These are phyloP conservation scores for Pipa parva DNA, from an alignment of 2,113 vertebrate species.

Conservation along the genomic window DNA sequence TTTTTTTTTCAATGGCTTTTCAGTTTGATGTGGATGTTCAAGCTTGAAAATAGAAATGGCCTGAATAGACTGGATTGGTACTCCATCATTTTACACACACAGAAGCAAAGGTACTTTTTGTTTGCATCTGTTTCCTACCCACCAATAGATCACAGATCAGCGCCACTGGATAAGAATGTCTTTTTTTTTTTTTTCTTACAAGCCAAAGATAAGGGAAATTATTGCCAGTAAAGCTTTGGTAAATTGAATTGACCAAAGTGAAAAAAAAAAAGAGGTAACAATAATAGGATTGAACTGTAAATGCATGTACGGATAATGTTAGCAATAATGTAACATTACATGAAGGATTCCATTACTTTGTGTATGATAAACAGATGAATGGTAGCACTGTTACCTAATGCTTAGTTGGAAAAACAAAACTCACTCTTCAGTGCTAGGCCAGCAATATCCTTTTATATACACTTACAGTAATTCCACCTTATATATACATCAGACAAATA, in stretches of 20 bases:
- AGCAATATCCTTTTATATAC: no score
- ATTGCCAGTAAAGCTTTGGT: neutral
- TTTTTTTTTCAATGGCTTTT: slow-evolving; percentile 23
- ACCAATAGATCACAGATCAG: neutral
- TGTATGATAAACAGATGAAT: no score
- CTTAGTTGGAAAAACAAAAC: no score
- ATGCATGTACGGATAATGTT: no score
- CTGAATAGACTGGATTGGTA: neutral
- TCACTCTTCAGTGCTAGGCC: no score
- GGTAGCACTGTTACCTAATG: no score
- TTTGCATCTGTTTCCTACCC: neutral
- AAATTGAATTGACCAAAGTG: neutral
- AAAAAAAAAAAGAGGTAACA: neutral
- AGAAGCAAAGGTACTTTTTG: neutral
- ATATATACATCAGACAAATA: no score
- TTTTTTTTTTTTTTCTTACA: neutral
- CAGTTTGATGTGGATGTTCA: slow-evolving; percentile 31
- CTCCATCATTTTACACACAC: neutral
- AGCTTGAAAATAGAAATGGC: neutral
- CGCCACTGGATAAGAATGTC: neutral
- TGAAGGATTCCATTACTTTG: no score
- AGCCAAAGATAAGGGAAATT: slow-evolving; percentile 2
- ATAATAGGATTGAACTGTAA: no score
- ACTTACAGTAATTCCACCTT: no score
- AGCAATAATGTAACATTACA: no score